Evolutionary conservation across 1,140 invertebrate species (phyloP).

Genomic region (Drosophila lowei): DNA sequence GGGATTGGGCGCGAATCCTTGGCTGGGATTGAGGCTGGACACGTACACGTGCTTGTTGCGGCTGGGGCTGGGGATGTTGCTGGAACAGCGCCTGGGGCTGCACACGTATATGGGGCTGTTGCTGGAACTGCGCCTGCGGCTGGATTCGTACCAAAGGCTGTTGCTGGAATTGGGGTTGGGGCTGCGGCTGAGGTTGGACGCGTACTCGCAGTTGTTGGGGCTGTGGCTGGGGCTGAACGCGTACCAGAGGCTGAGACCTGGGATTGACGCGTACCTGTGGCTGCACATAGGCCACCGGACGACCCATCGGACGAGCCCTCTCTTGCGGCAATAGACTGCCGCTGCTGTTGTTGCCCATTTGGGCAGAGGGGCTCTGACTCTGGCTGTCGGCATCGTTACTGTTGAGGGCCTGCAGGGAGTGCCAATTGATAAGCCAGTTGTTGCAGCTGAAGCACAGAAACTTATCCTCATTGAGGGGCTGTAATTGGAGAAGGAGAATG

Average conservation of each 20-base stretch:
- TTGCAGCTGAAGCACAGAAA: constrained; percentile 83
- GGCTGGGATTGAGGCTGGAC: no score
- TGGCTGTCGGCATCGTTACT: constrained; percentile 76
- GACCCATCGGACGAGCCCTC: constrained; percentile 26
- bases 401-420: constrained; percentile 77
- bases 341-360: constrained; percentile 69
- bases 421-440: constrained; percentile 83
- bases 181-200: constrained; percentile 19
- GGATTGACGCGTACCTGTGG: constrained; percentile 38
- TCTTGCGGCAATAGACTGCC: constrained; percentile 39
- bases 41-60: no score
- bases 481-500: constrained; percentile 17
- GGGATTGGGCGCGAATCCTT: no score
- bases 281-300: constrained; percentile 52
- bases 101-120: no score
- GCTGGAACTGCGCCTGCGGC: background rate
- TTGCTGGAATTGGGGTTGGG: constrained; percentile 2
- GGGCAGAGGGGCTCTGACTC: constrained; percentile 68
- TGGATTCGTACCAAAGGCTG: constrained; percentile 12
- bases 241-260: background rate
- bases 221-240: constrained; percentile 20
- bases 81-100: no score
- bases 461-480: constrained; percentile 81
- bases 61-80: no score
- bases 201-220: constrained; percentile 23